phyloP scores from a whole-genome alignment of 2,797 vertebrate species.

The Catharus ustulatus region DNA sequence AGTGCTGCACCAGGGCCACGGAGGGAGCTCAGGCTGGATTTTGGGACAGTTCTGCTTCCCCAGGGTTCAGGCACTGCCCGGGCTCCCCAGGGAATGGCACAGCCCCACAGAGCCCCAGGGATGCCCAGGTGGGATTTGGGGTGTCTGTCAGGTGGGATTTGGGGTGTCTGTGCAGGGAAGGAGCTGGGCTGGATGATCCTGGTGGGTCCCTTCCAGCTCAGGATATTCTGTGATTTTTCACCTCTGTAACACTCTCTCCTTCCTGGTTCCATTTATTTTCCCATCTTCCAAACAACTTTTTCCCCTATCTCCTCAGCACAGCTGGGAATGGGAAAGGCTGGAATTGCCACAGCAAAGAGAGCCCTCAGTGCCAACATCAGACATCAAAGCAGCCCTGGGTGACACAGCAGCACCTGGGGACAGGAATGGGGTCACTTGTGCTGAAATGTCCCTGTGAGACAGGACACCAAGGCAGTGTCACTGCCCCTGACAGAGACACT shows the following conservation, averaged over 20 bases:
- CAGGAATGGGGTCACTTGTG: conserved; percentile 38
- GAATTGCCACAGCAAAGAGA: conserved; percentile 1
- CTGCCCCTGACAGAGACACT: not conserved
- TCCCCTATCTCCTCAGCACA: not conserved
- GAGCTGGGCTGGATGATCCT: accelerated
- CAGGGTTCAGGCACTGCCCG: not conserved
- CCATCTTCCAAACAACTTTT: not conserved
- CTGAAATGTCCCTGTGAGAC: not conserved
- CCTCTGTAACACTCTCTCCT: not conserved
- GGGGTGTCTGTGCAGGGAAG: not conserved
- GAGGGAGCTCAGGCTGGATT: accelerated
- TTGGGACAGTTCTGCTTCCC: not conserved
- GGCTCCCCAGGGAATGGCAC: not conserved
- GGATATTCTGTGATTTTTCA: not conserved
- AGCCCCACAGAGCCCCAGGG: not conserved
- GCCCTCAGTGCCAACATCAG: conserved; percentile 23
- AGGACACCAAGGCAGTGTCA: conserved; percentile 3
- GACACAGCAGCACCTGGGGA: conserved; percentile 20
- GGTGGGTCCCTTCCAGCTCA: accelerated
- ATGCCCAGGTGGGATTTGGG: not conserved
- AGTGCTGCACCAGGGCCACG: accelerated
- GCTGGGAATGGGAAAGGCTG: not conserved
- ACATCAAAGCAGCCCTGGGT: conserved; percentile 53
- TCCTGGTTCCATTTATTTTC: not conserved
- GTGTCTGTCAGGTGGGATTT: not conserved